Base-by-base conservation (phyloP, 1,140 invertebrate species). In the Brachionus asplanchnoidis region DNA sequence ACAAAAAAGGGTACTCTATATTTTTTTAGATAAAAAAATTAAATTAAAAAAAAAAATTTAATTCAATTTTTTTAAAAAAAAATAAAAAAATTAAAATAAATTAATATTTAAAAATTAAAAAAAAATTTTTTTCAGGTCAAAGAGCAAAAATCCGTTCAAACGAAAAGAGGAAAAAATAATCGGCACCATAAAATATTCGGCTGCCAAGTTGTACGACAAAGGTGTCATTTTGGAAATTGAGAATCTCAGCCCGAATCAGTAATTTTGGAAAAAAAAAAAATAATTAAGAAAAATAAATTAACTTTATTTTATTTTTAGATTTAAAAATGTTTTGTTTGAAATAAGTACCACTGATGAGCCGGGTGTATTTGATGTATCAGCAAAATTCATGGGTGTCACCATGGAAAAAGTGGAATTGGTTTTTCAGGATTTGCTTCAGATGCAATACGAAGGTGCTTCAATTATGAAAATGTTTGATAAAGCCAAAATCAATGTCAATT, bases 391-490 rank as follows among this genome's bases (percentile, higher is more conserved):
- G 93, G 94, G 94, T 0, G 92, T 94, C 1, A 92, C 92, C 86
- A 92, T 94, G 91, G 93, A 94, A 87, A 93, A 93, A 84, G 92
- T 94, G 17, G 93, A 94, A 53, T 90, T 95, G 17, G 92, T 94
- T 85, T 91, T 91, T 82, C 88, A 94, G 90, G 92, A 94, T 87
- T 89, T 95, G 17, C 90, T 95, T 1, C 93, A 94, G 87, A 90
- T 94, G 46, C 94, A 95, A 87, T 95, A 93, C 87, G 94, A 95
- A 87, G 94, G 94, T 60, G 92, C 93, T 11, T 90, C 93, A 9
- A 92, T 94, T 2, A 94, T 94, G 92, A 92, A 94, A 86, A 93
- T 95, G 91, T 95, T 94, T 89, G 93, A 93, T 12, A 93, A 93
- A 88, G 93, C 93, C 3, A 93, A 93, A 88, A 92, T 94, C 70